Base-by-base conservation (phyloP, 2,797 vertebrate species). In the Acanthornis magna region DNA sequence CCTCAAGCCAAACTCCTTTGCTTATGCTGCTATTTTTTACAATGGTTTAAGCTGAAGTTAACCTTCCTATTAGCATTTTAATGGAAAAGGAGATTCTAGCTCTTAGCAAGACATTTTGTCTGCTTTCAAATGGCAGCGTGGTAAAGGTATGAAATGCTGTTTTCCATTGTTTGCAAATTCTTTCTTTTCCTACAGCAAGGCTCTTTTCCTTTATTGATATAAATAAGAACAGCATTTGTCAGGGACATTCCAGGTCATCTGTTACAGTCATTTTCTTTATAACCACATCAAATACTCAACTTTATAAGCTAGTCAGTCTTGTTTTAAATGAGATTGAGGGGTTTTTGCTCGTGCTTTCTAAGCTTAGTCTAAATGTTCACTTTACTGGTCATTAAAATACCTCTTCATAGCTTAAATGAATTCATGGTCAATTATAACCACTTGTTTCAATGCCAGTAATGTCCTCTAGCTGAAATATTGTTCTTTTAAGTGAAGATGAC, bases 11-110 rank as follows among this genome's bases (percentile, higher is more conserved):
- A 94, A 92, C 68, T 77, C 85, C 92, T 94, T 79, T 93, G 92
- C 92, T 70, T 97, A 81, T 88, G 74, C 67, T 72, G 90, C 87
- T 78, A 36, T 90, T 70, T 96, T 95, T 91, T 63, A 58, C 85
- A 86, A 76, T 81, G 79, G 48, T 95, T 92, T 93, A 95, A 93
- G 72, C 88, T 95, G 93, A 97, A 96, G 93, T 96, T 97, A 97
- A 96, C 93, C 93, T 96, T 97, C 47, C 76, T 51, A 95, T 97
- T 97, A 97, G 89, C 96, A 98, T 98, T 97, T 97, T 97, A 97
- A 97, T 97, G 96, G 95, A 77, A 94, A 95, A 91, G 95, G 79
- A 93, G 72, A 54, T 61, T 89, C 83, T 91, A 61, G 45, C 67
- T 87, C 73, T 96, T 96, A 97, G 72, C 66, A 77, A 86, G 86